A percentile compares a stretch with the other conserved stretches of the same genome.
Evolutionary conservation across 2,888 invertebrate genomes (phyloP).

Genomic region (Drosophila dives): DNA sequence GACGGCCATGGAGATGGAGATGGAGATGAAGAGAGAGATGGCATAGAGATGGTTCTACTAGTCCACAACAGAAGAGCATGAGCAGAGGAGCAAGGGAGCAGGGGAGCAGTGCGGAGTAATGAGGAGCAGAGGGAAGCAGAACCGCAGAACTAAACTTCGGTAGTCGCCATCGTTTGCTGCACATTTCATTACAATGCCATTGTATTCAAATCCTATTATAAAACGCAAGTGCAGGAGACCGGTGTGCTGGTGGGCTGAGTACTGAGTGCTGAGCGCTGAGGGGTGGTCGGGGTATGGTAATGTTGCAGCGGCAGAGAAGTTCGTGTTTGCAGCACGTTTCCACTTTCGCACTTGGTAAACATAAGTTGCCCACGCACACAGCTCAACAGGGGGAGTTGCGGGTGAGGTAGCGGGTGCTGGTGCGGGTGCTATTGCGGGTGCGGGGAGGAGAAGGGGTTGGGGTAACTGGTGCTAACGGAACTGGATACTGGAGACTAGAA

Average conservation of each 20-base stretch:
- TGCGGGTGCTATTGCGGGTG: background rate
- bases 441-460: background rate
- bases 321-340: slow-evolving; percentile 79
- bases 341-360: slow-evolving; percentile 80
- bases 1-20: background rate
- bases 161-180: slow-evolving; percentile 77
- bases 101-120: background rate
- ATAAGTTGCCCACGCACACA: slow-evolving; percentile 74
- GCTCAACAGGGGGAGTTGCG: background rate
- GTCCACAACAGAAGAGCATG: slow-evolving; percentile 3
- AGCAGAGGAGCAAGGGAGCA: background rate
- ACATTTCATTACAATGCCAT: slow-evolving; percentile 79
- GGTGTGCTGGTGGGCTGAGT: background rate
- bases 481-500: slow-evolving; percentile 17
- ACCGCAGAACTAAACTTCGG: slow-evolving; percentile 71
- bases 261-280: background rate
- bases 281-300: slow-evolving; percentile 29
- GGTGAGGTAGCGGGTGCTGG: background rate
- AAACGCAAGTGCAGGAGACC: slow-evolving; percentile 60
- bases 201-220: slow-evolving; percentile 79
- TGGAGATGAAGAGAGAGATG: background rate
- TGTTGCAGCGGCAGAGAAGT: slow-evolving; percentile 58
- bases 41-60: slow-evolving; percentile 12
- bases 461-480: background rate
- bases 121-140: slow-evolving; percentile 30